Base-by-base conservation (phyloP, 2,888 invertebrate species). In the Dicyrtomina minuta region DNA sequence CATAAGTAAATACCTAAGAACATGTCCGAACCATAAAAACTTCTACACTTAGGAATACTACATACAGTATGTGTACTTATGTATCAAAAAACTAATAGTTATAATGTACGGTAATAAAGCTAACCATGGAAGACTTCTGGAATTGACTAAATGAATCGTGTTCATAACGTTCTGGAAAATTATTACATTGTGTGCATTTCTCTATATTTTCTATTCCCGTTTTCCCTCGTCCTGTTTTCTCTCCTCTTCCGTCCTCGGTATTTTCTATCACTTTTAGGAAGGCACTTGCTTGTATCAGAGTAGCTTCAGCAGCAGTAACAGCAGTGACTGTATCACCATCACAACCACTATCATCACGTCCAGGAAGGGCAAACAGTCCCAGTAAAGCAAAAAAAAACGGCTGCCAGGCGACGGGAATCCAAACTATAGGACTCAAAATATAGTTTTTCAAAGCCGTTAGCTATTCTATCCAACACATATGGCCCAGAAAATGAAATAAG, bases 401-500 rank as follows among this genome's bases (percentile, higher is more conserved):
- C 4, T 33, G 33, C 33, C 33, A 33, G 33, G 33, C 4, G 4
- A 33, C 8, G 33, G 33, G 33, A 33, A 8, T 8, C 8, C 33
- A 56, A 56, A 24, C 27, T n/a, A n/a, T n/a, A n/a, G 15, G 24
- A 6, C 56, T 27, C 27, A 2, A 26, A 15, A 24, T 24, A 22
- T 24, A 6, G 12, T 59, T 59, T 4, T 24, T 62, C 20, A 33
- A 17, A 61, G 41, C 61, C 61, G 61, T 61, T 61, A 61, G 22
- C 44, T 44, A 61, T 62, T 62, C 62, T 27, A 62, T 62, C 62
- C 62, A 49, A 44, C 62, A 62, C 62, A 62, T 62, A 62, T 62
- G 62, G 62, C 49, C 62, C 62, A 62, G 62, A 62, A 62, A 62
- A 62, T 62, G 62, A 62, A 62, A 62, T 62, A 62, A 49, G 62